Base-by-base conservation (phyloP, 2,888 invertebrate genomes). In the Lycia hirtaria region DNA sequence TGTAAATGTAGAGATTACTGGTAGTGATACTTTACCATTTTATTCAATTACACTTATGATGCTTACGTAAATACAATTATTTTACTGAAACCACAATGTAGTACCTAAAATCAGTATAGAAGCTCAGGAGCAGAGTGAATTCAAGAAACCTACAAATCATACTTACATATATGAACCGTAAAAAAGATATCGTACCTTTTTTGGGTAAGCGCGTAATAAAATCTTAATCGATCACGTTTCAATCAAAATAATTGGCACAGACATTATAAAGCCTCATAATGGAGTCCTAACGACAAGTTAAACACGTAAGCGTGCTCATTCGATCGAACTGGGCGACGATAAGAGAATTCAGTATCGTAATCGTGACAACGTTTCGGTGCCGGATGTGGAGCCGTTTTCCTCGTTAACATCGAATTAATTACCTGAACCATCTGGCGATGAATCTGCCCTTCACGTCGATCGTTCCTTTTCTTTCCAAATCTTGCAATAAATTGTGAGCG, bases 381-480 rank as follows among this genome's bases (percentile, higher is more conserved):
- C 35, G 47, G 35, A 47, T 47, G 12, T 17, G 20, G 9, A 44
- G 28, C 3, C 17, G 38, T 28, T 44, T 43, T 44, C 10, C 26
- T 53, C 20, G 5, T 20, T 41, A 15, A 35, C 22, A 5, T 24
- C 3, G 5, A 24, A 9, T 24, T 20, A 19, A n/a, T 70, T 81
- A 93, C 94, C 94, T 93, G 73, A 94, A 93, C 82, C 93, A 86
- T 68, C 94, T 85, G 12, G 87, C 85, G 32, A 93, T 74, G 14
- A 93, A 73, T 70, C 92, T 90, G 59, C 85, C 84, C 67, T 85
- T 89, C 48, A 93, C 77, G 62, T 92, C 87, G 55, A 94, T 91
- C 0, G 85, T 85, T 10, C 90, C 89, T 67, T 87, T 88, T 56
- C 76, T 87, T 53, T 93, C 88, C 24, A 94, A 77, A 60, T 93